Conservation (phyloP, 2,113 vertebrate species). For the Thunnus thynnus region DNA sequence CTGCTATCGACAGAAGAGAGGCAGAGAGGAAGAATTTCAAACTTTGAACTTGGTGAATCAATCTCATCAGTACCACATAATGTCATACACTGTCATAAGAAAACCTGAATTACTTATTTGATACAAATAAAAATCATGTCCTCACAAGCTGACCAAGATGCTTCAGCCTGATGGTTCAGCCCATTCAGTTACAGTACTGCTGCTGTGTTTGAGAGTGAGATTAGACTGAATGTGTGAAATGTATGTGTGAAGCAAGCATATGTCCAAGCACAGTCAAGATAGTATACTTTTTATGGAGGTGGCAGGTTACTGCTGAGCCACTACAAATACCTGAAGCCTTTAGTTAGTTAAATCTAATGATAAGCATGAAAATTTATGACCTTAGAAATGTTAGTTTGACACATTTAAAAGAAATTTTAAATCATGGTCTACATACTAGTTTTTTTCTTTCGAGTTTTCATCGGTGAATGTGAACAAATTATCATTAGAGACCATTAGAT, state of each 20-base stretch:
- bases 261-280: not conserved
- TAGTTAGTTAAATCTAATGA: not conserved
- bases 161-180: slow-evolving; percentile 13
- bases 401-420: too few relatives aligned
- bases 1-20: not conserved
- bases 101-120: not conserved
- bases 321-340: not conserved
- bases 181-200: not conserved
- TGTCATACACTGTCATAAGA: not conserved
- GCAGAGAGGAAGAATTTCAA: not conserved
- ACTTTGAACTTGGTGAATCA: not conserved
- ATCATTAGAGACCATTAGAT: too few relatives aligned
- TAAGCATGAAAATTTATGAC: not conserved
- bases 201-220: not conserved
- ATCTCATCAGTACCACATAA: not conserved
- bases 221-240: not conserved
- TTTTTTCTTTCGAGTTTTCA: too few relatives aligned
- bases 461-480: not conserved
- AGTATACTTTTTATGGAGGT: slow-evolving; percentile 12
- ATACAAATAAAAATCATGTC: too few relatives aligned
- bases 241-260: not conserved
- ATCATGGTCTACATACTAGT: too few relatives aligned
- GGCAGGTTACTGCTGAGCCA: not conserved
- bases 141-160: not conserved
- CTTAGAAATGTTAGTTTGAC: not conserved